These are phyloP conservation scores for Nomia melanderi DNA, from an alignment of 1,140 invertebrate species.

Conservation along the genomic window DNA sequence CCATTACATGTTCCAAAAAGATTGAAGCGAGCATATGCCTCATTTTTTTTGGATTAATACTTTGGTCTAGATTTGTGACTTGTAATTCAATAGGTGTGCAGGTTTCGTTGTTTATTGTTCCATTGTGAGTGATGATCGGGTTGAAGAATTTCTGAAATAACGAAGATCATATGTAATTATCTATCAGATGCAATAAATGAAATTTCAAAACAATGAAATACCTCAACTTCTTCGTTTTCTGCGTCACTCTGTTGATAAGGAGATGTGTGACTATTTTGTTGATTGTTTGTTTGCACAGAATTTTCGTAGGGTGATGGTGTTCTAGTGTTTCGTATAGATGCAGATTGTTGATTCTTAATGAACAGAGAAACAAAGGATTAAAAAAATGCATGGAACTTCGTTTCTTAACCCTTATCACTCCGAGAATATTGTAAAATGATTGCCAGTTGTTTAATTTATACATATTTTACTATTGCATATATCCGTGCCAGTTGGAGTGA, in stretches of 20 bases:
- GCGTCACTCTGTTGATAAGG: constrained; percentile 73
- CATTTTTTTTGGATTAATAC: constrained; percentile 87
- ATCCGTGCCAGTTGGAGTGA: too few species aligned
- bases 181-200: constrained; percentile 1
- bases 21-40: constrained; percentile 84
- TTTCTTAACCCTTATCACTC: too few species aligned
- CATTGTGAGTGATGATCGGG: constrained; percentile 75
- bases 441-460: too few species aligned
- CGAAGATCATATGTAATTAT: constrained; percentile 20
- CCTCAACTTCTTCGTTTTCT: constrained; percentile 78
- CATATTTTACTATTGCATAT: too few species aligned
- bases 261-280: constrained; percentile 70
- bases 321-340: constrained; percentile 66
- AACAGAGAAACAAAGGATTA: constrained; percentile 14
- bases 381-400: too few species aligned
- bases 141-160: constrained; percentile 75
- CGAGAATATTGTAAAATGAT: too few species aligned
- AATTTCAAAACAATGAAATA: constrained; percentile 41
- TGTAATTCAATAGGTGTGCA: constrained; percentile 84
- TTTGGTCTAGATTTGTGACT: constrained; percentile 89
- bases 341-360: constrained; percentile 66
- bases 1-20: constrained; percentile 87
- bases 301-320: constrained; percentile 78
- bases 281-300: constrained; percentile 57
- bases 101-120: constrained; percentile 58